A percentile compares a stretch with the other conserved stretches of the same genome.
Conservation (phyloP, 2,113 vertebrate species). For the Oryzias curvinotus region DNA sequence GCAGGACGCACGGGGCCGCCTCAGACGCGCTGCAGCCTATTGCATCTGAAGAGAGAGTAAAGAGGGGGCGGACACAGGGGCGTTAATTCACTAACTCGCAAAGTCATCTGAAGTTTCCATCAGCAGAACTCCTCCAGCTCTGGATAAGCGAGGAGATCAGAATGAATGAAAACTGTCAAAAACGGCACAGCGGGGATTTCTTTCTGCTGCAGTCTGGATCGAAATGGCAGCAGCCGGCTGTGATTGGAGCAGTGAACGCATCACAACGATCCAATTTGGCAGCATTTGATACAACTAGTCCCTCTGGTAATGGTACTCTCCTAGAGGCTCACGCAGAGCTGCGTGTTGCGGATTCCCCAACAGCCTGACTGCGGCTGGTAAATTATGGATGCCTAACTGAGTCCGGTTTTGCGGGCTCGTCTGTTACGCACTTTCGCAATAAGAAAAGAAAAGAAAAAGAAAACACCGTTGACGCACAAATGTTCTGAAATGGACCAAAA, state of each 20-base stretch:
- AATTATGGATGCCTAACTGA: constrained; percentile 64
- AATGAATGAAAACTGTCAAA: not conserved
- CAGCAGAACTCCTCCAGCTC: constrained; percentile 6
- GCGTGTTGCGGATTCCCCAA: constrained; percentile 12
- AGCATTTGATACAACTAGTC: no score
- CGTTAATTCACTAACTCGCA: constrained; percentile 43
- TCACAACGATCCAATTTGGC: no score
- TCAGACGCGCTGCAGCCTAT: constrained; percentile 51
- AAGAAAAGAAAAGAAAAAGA: not conserved
- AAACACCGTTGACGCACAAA: constrained; percentile 48
- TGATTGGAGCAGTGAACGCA: not conserved
- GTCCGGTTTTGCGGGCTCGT: constrained; percentile 40
- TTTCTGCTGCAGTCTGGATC: not conserved
- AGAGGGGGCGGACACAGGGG: constrained; percentile 39
- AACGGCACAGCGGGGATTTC: not conserved
- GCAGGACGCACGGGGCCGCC: constrained; percentile 48
- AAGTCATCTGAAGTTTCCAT: constrained; percentile 23
- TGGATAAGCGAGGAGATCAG: no score
- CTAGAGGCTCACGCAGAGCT: constrained; percentile 8
- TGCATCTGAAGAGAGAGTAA: constrained; percentile 21
- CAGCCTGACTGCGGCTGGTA: constrained; percentile 38
- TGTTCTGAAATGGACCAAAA: not conserved
- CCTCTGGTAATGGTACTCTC: not conserved
- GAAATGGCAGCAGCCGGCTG: not conserved
- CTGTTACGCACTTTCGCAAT: constrained; percentile 21